phyloP scores from a whole-genome alignment of 2,113 vertebrate genomes.

The Dromiciops gliroides region DNA sequence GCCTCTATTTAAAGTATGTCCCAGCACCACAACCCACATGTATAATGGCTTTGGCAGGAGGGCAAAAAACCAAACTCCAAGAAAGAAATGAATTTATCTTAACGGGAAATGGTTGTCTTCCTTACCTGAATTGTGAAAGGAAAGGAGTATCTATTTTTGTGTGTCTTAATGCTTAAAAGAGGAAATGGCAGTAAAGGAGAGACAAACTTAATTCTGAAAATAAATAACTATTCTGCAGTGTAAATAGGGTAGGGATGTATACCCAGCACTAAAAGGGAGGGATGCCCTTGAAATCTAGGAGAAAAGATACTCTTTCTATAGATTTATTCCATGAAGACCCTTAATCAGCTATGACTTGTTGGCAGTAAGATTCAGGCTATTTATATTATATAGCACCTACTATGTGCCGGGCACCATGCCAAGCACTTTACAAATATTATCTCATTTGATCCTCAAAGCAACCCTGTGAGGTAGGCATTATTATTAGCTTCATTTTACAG shows the following conservation, averaged over 20 bases:
- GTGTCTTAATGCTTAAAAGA: constrained; percentile 32
- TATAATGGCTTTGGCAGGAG: constrained; percentile 66
- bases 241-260: background rate
- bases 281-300: background rate
- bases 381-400: background rate
- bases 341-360: background rate
- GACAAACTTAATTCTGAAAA: constrained; percentile 41
- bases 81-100: constrained; percentile 55
- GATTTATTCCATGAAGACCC: background rate
- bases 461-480: too few relatives aligned
- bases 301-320: background rate
- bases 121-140: constrained; percentile 50
- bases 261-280: background rate
- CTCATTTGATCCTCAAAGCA: too few relatives aligned
- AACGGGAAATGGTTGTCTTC: constrained; percentile 73
- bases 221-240: constrained; percentile 32
- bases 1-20: constrained; percentile 66
- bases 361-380: background rate
- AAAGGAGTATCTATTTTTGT: constrained; percentile 66
- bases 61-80: constrained; percentile 25
- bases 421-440: too few relatives aligned
- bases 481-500: too few relatives aligned
- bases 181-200: constrained; percentile 41
- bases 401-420: too few relatives aligned
- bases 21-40: constrained; percentile 53